Base-by-base conservation (phyloP, 1,140 invertebrate genomes). In the Bombus confusus region DNA sequence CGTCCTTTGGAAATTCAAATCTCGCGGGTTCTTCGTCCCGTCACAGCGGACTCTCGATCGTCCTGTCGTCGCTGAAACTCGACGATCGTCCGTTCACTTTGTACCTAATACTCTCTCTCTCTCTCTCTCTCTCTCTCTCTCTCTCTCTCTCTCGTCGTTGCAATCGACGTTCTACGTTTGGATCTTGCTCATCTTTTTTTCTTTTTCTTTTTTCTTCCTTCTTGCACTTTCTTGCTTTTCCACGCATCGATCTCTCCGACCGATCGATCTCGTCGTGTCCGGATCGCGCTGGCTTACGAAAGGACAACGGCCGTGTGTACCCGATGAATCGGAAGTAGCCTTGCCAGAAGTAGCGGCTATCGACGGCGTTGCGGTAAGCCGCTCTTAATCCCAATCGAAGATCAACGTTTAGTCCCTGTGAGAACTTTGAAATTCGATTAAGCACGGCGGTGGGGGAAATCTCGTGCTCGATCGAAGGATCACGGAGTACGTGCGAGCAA, bases 361-460 rank as follows among this genome's bases (percentile, higher is more conserved):
- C 76, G 34, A 22, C 66, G 76, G 74, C 79, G 72, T 77, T 66
- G 78, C 68, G 83, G 86, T 68, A 76, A 86, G 71, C 66, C 80
- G 57, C 72, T 66, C 71, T 88, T 76, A 80, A 89, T 59, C 72
- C 82, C 18, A 18, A 81, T 88, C 82, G 73, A 76, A 74, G 52
- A 87, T n/a, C 62, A 39, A 37, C 59, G 80, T 13, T n/a, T 34
- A n/a, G 22, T 34, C 31, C 22, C 5, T 34, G 25, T 62, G 47
- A 57, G 47, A 69, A 72, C 52, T 84, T 39, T 15, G 37, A 37
- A 79, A 84, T 68, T 84, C 43, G 64, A 79, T 78, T 78, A 47
- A 31, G n/a, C 64, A 18, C 66, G 43, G 10, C 12, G 10, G 59
- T 1, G 12, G 34, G 71, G 39, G 41, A 31, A 39, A 37, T 80